These are phyloP conservation scores for Drosophila stalkeri DNA, from an alignment of 2,888 invertebrate species.

Conservation along the genomic window DNA sequence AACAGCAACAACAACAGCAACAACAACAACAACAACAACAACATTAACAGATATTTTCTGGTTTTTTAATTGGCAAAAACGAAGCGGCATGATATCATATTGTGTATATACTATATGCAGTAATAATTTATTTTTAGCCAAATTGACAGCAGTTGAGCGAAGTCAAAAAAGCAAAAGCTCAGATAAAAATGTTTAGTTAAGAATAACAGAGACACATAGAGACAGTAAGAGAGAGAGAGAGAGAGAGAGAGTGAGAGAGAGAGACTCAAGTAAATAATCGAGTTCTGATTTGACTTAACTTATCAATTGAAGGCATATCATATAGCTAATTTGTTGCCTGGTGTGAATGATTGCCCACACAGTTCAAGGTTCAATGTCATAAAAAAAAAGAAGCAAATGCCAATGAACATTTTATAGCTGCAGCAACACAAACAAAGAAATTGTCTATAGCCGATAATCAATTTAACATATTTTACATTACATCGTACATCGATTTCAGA, in stretches of 20 bases:
- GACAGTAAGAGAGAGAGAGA: neutral
- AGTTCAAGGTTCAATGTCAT: conserved; percentile 44
- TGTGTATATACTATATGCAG: conserved; percentile 67
- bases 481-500: conserved; percentile 21
- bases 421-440: neutral
- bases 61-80: conserved; percentile 78
- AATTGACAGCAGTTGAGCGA: conserved; percentile 62
- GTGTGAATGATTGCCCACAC: conserved; percentile 33
- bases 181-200: conserved; percentile 71
- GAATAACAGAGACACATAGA: conserved; percentile 10
- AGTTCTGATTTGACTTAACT: conserved; percentile 42
- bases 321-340: conserved; percentile 13
- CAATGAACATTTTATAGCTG: conserved; percentile 22
- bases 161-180: conserved; percentile 40
- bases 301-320: conserved; percentile 36
- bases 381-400: conserved; percentile 10
- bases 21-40: conserved; percentile 38
- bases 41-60: conserved; percentile 53
- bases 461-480: conserved; percentile 43
- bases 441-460: conserved; percentile 14
- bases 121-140: conserved; percentile 79
- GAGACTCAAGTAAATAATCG: conserved; percentile 25
- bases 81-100: conserved; percentile 75
- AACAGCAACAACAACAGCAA: no score
- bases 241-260: conserved; percentile 22